These are phyloP conservation scores for Sinocyclocheilus anophthalmus DNA, from an alignment of 2,113 vertebrate species.

Conservation along the genomic window DNA sequence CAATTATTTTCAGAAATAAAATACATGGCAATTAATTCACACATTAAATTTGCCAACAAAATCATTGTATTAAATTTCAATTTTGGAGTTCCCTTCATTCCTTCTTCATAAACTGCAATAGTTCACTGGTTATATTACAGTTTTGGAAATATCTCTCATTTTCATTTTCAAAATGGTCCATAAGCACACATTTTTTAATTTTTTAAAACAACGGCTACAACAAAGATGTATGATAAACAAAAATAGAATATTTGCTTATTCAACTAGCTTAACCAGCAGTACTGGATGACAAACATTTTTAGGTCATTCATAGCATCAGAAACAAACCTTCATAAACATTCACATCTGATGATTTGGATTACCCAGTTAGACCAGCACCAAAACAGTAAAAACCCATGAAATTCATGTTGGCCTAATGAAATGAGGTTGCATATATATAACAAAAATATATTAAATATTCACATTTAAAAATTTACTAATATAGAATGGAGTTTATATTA, in stretches of 20 bases:
- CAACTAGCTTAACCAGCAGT: not conserved
- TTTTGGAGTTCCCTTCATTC: not conserved
- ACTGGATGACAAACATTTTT: not conserved
- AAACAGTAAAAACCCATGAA: not conserved
- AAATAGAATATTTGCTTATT: not conserved
- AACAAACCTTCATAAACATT: too few species aligned
- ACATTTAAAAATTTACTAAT: too few species aligned
- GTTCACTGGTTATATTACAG: not conserved
- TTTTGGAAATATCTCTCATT: too few species aligned
- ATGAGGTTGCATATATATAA: not conserved
- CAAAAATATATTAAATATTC: too few species aligned
- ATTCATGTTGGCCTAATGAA: not conserved
- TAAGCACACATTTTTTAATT: too few species aligned
- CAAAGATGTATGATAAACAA: not conserved
- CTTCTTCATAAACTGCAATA: not conserved
- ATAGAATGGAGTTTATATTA: too few species aligned
- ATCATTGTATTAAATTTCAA: not conserved
- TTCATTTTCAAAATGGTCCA: too few species aligned
- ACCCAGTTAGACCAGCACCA: not conserved
- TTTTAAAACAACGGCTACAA: not conserved
- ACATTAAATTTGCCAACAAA: not conserved
- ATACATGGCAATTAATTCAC: conserved; percentile 1
- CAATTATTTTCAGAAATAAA: not conserved
- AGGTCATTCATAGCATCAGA: too few species aligned
- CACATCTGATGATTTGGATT: too few species aligned